Evolutionary conservation across 2,797 vertebrate species (phyloP).

Genomic region (Gila robusta): DNA sequence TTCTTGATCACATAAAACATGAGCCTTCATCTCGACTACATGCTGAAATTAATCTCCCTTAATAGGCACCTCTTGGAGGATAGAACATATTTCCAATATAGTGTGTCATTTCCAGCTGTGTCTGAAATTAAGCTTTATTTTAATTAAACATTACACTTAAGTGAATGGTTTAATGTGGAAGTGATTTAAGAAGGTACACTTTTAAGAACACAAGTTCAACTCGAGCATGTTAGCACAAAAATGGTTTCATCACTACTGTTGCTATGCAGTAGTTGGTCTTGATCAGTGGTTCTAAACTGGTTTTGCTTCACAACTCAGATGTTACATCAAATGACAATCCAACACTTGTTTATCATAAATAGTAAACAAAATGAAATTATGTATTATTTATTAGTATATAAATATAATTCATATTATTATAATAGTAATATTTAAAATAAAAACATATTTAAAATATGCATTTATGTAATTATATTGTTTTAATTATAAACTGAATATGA

Average conservation of each 20-base stretch:
- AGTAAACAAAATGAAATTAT: background rate
- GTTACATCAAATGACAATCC: background rate
- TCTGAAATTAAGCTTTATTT: conserved; percentile 28
- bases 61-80: conserved; percentile 38
- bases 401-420: background rate
- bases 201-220: background rate
- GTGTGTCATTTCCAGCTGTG: conserved; percentile 26
- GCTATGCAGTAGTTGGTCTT: background rate
- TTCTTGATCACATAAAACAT: conserved; percentile 18
- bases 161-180: conserved; percentile 25
- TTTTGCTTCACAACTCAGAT: background rate
- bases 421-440: background rate
- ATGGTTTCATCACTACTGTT: background rate
- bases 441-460: no score
- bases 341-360: background rate
- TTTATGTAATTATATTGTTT: no score
- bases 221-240: background rate
- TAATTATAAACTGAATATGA: no score
- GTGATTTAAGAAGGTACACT: background rate
- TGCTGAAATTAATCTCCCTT: conserved; percentile 42
- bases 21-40: conserved; percentile 1
- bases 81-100: conserved; percentile 17
- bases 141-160: conserved; percentile 38
- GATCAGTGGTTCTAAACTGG: background rate
- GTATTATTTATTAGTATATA: background rate